Percentiles rank a stretch among this genome's conserved stretches.
phyloP scores from a whole-genome alignment of 37 sponge, comb jelly and placozoan genomes.

The Haliclona indistincta region DNA sequence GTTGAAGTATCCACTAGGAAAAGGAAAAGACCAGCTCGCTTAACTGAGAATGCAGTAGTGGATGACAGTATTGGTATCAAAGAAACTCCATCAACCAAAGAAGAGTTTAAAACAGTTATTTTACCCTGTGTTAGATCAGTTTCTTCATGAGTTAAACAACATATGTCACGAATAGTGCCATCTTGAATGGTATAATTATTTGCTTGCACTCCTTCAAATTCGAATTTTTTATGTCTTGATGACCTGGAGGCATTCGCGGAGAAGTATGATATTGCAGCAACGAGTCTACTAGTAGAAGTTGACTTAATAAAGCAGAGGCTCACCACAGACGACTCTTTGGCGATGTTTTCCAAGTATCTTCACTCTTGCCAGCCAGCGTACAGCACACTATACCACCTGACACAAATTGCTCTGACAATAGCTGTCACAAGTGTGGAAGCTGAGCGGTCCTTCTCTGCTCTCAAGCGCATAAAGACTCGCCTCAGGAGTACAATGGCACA shows the following conservation, averaged over 20 bases:
- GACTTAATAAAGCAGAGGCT: too few relatives aligned
- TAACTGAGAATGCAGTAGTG: background rate
- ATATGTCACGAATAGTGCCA: background rate
- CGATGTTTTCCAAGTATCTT: too few relatives aligned
- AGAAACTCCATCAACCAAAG: background rate
- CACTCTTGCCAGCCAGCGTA: too few relatives aligned
- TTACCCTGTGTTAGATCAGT: background rate
- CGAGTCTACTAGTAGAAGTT: too few relatives aligned
- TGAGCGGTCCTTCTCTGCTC: too few relatives aligned
- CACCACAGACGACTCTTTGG: too few relatives aligned
- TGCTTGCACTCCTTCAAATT: background rate
- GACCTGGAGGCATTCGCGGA: background rate
- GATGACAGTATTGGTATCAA: background rate
- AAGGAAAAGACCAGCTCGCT: background rate
- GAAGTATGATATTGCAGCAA: background rate
- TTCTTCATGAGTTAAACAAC: background rate
- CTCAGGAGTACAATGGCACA: too few relatives aligned
- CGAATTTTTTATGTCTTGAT: background rate
- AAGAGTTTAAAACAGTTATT: background rate
- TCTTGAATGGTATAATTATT: background rate
- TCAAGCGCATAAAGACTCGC: too few relatives aligned
- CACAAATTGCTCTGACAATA: too few relatives aligned
- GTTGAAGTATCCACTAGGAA: background rate
- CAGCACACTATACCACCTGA: too few relatives aligned
- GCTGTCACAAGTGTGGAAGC: too few relatives aligned